Conservation (phyloP, 2,888 invertebrate genomes). For the Branchipolynoe longqiensis region DNA sequence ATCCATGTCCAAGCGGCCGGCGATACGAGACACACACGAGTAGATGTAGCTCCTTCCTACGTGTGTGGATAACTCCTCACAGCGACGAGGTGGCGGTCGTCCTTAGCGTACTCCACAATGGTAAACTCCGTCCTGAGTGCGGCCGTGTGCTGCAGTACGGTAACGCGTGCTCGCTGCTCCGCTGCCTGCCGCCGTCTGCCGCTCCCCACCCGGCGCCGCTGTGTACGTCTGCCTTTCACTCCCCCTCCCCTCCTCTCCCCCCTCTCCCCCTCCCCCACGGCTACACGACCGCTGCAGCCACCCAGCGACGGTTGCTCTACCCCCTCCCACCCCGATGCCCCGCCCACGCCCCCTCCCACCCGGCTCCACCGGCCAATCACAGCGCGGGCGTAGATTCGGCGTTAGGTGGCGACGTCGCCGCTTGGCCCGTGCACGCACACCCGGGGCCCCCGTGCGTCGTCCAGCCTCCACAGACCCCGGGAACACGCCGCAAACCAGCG, state of each 20-base stretch:
- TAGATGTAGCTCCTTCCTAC: too few species aligned
- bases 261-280: not conserved
- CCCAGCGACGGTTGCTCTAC: not conserved
- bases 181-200: conserved; percentile 42
- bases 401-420: not conserved
- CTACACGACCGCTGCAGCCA: not conserved
- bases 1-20: conserved; percentile 8
- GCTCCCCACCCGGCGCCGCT: not conserved
- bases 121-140: conserved; percentile 21
- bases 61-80: too few species aligned
- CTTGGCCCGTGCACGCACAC: not conserved
- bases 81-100: not conserved
- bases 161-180: not conserved
- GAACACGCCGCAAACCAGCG: not conserved
- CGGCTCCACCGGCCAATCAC: conserved; percentile 21
- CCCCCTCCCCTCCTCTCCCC: not conserved
- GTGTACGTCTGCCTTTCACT: not conserved
- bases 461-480: too few species aligned
- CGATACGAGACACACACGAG: too few species aligned
- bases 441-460: conserved; percentile 16
- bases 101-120: conserved; percentile 29
- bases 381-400: conserved; percentile 6
- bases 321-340: conserved; percentile 37
- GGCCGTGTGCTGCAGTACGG: not conserved
- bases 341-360: conserved; percentile 5